Percentiles rank a stretch among this genome's conserved stretches.
phyloP scores from a whole-genome alignment of 2,113 vertebrate genomes.

The Balaeniceps rex region DNA sequence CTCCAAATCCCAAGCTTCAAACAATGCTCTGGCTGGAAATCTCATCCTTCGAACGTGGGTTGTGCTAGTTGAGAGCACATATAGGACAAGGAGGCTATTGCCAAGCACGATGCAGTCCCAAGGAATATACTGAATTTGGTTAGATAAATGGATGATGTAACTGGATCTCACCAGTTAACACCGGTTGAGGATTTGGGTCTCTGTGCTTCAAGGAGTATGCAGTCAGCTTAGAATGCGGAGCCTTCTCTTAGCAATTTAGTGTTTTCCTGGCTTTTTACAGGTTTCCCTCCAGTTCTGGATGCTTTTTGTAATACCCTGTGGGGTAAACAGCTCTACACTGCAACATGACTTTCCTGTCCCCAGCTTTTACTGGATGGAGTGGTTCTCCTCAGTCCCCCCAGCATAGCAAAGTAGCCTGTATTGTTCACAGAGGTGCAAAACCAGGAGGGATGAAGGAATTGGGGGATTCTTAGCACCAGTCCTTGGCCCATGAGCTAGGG shows the following conservation, averaged over 20 bases:
- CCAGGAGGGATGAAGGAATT: not conserved
- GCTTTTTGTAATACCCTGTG: not conserved
- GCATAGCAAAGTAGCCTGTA: not conserved
- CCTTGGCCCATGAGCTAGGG: not conserved
- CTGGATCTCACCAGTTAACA: not conserved
- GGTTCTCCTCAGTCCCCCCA: not conserved
- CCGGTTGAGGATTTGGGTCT: not conserved
- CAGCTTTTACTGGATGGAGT: not conserved
- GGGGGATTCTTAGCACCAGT: not conserved
- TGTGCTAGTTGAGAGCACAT: not conserved
- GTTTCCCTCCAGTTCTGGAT: not conserved
- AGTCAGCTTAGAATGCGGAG: not conserved
- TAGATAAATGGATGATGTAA: not conserved
- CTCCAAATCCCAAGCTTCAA: conserved; percentile 2
- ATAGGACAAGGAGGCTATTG: not conserved
- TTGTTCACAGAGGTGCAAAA: not conserved
- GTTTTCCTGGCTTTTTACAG: not conserved
- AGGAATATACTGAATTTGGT: not conserved
- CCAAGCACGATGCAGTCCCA: not conserved
- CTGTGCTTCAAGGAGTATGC: not conserved
- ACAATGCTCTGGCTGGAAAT: not conserved
- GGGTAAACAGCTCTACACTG: not conserved
- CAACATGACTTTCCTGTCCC: not conserved
- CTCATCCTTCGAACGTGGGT: not conserved
- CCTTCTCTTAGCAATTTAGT: not conserved